phyloP scores from a whole-genome alignment of 2,113 vertebrate genomes.

The Emydura subglobosa region DNA sequence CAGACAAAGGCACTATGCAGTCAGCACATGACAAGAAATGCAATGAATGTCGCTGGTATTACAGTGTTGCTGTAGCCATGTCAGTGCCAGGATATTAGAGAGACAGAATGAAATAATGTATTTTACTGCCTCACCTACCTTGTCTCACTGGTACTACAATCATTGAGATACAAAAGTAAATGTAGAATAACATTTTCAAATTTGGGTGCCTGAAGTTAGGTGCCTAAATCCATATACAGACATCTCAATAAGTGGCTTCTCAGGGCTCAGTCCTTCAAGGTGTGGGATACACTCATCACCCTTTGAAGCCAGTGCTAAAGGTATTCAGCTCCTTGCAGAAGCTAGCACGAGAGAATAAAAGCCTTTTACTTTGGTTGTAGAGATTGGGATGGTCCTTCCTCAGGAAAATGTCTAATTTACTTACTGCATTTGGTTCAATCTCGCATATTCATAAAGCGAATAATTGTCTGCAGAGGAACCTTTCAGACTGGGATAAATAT shows the following conservation, averaged over 20 bases:
- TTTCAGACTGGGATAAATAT: not conserved
- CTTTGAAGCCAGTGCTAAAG: not conserved
- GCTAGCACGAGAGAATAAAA: too few species aligned
- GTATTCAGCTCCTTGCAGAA: too few species aligned
- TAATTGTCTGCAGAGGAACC: not conserved
- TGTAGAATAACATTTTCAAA: not conserved
- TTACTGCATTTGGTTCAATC: too few species aligned
- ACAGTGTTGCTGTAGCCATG: not conserved
- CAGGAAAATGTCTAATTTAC: too few species aligned
- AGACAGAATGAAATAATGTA: too few species aligned
- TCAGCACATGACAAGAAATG: not conserved
- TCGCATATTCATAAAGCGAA: too few species aligned
- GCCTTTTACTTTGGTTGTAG: too few species aligned
- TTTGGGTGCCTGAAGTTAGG: not conserved
- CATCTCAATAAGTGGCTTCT: not conserved
- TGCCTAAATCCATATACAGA: not conserved
- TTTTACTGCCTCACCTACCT: too few species aligned
- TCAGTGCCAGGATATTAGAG: too few species aligned
- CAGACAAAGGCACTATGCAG: not conserved
- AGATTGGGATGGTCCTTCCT: too few species aligned
- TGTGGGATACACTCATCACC: not conserved
- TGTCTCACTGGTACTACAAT: not conserved
- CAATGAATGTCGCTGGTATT: not conserved
- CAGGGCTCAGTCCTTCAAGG: not conserved
- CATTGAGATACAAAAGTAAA: not conserved